Evolutionary conservation across 2,797 vertebrate species (phyloP).

Genomic region (Poeciliopsis gracilis): DNA sequence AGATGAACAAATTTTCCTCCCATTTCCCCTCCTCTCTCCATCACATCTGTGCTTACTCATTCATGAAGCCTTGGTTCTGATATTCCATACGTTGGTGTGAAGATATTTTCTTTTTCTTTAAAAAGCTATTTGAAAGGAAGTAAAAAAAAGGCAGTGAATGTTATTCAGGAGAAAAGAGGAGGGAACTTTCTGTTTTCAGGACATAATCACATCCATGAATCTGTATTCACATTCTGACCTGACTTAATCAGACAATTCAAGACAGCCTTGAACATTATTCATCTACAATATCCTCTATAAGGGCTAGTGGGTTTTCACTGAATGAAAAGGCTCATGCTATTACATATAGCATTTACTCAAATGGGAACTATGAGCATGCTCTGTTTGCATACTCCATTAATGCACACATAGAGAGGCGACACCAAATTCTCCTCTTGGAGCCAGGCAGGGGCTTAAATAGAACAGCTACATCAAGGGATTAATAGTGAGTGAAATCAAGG

Average conservation of each 20-base stretch:
- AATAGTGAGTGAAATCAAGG: slow-evolving; percentile 60
- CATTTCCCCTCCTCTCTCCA: slow-evolving; percentile 55
- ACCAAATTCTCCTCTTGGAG: slow-evolving; percentile 18
- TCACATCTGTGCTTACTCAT: slow-evolving; percentile 68
- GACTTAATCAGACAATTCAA: slow-evolving; percentile 19
- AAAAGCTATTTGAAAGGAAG: slow-evolving; percentile 20
- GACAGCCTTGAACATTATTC: slow-evolving; percentile 19
- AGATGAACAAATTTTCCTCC: slow-evolving; percentile 72
- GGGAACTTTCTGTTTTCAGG: slow-evolving; percentile 23
- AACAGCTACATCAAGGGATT: slow-evolving; percentile 49
- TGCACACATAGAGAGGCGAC: slow-evolving; percentile 19
- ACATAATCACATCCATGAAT: slow-evolving; percentile 11
- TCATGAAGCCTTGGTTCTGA: slow-evolving; percentile 74
- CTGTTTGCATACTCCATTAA: slow-evolving; percentile 31
- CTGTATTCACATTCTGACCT: slow-evolving; percentile 39
- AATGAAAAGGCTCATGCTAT: slow-evolving; percentile 9
- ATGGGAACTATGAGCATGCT: slow-evolving; percentile 6
- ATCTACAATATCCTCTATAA: slow-evolving; percentile 10
- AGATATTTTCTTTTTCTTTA: slow-evolving; percentile 22
- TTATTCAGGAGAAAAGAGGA: slow-evolving; percentile 23
- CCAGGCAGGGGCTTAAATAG: slow-evolving; percentile 38
- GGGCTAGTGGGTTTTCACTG: slow-evolving; percentile 13
- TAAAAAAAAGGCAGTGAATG: slow-evolving; percentile 5
- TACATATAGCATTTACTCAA: slow-evolving; percentile 12
- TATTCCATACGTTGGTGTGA: slow-evolving; percentile 50